Conservation (phyloP, 2,888 invertebrate genomes). For the Diloba caeruleocephala region DNA sequence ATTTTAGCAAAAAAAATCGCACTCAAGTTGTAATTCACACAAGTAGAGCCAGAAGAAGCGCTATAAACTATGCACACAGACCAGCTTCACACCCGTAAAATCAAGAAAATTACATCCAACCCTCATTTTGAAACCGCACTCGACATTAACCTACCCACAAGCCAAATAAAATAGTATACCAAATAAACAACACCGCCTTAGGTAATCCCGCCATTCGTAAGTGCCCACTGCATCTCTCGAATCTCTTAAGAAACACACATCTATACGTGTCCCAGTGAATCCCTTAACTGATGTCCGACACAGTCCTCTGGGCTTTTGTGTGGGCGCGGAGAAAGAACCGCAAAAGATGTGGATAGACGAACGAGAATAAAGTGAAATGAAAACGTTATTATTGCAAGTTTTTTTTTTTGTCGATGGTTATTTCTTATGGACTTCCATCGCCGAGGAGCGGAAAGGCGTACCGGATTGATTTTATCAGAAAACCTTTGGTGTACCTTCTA, state of each 20-base stretch:
- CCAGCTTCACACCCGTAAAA: too few species aligned
- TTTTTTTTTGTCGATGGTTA: too few species aligned
- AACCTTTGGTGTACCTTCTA: too few species aligned
- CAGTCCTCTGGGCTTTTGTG: conserved; percentile 45
- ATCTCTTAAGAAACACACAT: conserved; percentile 58
- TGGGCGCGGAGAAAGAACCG: conserved; percentile 47
- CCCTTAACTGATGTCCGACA: conserved; percentile 59
- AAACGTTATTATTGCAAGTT: too few species aligned
- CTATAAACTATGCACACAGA: too few species aligned
- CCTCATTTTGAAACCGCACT: background rate
- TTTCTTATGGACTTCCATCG: too few species aligned
- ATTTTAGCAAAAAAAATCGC: too few species aligned
- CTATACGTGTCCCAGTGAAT: conserved; percentile 56
- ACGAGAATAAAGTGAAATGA: conserved; percentile 21
- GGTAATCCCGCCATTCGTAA: conserved; percentile 58
- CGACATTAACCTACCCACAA: conserved; percentile 1
- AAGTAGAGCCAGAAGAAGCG: too few species aligned
- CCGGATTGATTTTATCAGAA: too few species aligned
- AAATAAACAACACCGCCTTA: conserved; percentile 45
- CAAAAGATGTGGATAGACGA: conserved; percentile 1
- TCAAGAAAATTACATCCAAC: background rate
- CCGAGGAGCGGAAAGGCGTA: too few species aligned
- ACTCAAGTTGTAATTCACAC: too few species aligned
- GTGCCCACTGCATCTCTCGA: conserved; percentile 52
- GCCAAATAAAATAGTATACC: conserved; percentile 36